Base-by-base conservation (phyloP, 2,113 vertebrate genomes). In the Rissa tridactyla region DNA sequence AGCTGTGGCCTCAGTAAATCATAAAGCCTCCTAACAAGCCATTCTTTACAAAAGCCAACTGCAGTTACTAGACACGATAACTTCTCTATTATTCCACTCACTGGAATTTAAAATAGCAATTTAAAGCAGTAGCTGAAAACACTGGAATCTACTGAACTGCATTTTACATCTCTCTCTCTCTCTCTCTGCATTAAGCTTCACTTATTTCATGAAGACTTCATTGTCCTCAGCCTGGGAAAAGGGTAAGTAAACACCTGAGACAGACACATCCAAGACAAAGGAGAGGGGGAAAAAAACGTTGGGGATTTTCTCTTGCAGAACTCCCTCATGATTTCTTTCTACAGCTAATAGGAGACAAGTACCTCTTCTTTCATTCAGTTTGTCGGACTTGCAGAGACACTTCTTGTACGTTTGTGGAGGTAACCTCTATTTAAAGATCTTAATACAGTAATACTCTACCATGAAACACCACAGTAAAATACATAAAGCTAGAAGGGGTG, bases 1-100 rank as follows among this genome's bases (percentile, higher is more conserved):
- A 98, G 98, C 98, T 98, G 98, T 95, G 98, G 96, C 96, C 96
- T 97, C 97, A 46, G 94, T 97, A 98, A 98, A 98, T 98, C 97
- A 98, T 81, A 97, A 98, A 98, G 92, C 90, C 95, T 97, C 93
- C 91, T 97, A 98, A 98, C 96, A 96, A 98, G 97, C 91, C 91
- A 86, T 97, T 97, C 97, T 98, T 98, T 95, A 97, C 97, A 97
- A 96, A 98, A 89, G 93, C 94, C 92, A 98, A 96, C 92, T 97
- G 93, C 95, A 92, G 96, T 97, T 96, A 97, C 96, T 96, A 97
- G 96, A 96, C 96, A 97, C 78, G 94, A 96, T 97, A 97, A 96
- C 94, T 97, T 94, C 93, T 91, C 96, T 94, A 97, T 98, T 98
- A 98, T 96, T 97, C 87, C 66, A 97, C 90, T 97, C 86, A 83